Evolutionary conservation across 2,888 invertebrate genomes (phyloP).

Genomic region (Aleiodes testaceus): DNA sequence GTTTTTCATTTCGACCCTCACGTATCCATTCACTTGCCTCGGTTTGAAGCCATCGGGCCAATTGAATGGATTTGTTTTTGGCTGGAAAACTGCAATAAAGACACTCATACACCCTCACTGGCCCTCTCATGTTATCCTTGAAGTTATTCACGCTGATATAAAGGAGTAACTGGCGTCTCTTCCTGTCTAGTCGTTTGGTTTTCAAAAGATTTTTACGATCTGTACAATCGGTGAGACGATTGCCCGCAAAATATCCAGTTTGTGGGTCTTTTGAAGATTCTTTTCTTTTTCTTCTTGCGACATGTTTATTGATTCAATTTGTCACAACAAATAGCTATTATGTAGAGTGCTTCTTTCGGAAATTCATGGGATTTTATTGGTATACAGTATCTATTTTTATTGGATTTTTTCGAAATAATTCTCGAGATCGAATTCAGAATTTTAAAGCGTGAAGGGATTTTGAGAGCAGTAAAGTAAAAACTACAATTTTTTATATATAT

Average conservation of each 20-base stretch:
- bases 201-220: conserved; percentile 51
- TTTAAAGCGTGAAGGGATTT: too few species aligned
- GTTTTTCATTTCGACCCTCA: conserved; percentile 13
- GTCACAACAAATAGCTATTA: not conserved
- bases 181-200: conserved; percentile 51
- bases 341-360: not conserved
- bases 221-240: conserved; percentile 23
- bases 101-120: conserved; percentile 33
- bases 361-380: not conserved
- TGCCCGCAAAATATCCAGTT: conserved; percentile 17
- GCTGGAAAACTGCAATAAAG: conserved; percentile 55
- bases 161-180: conserved; percentile 56
- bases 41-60: conserved; percentile 46
- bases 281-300: not conserved
- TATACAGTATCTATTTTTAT: not conserved
- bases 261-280: conserved; percentile 9
- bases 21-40: conserved; percentile 14
- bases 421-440: too few species aligned
- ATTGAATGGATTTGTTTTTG: conserved; percentile 59
- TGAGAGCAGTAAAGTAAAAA: too few species aligned
- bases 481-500: too few species aligned
- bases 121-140: conserved; percentile 50
- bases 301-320: conserved; percentile 11
- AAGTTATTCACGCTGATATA: conserved; percentile 56
- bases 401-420: not conserved